Conservation (phyloP, 2,888 invertebrate species). For the Philereme vetulata region DNA sequence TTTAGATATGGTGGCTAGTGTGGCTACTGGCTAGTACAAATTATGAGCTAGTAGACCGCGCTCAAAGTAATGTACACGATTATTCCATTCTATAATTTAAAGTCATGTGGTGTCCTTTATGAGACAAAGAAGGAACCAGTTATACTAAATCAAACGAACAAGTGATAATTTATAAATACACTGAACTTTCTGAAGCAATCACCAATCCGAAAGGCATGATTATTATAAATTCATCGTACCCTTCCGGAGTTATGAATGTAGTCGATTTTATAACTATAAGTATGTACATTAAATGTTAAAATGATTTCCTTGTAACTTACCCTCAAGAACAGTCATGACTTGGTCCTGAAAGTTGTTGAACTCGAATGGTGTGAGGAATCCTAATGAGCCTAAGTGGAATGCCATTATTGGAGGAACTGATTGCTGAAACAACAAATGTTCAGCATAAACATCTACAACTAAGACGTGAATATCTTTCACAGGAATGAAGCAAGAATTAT, state of each 20-base stretch:
- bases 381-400: constrained; percentile 97
- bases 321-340: constrained; percentile 96
- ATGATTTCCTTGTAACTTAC: constrained; percentile 65
- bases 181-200: neutral
- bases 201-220: neutral
- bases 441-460: constrained; percentile 5
- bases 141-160: no score
- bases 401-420: constrained; percentile 99
- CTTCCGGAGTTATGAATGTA: neutral
- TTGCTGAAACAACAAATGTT: constrained; percentile 84
- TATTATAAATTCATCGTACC: neutral
- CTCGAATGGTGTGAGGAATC: constrained; percentile 97
- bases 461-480: constrained; percentile 1
- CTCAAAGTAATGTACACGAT: no score
- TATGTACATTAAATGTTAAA: neutral
- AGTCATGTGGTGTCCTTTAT: no score
- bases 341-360: constrained; percentile 97
- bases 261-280: neutral
- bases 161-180: no score
- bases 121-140: no score
- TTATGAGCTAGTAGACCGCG: no score
- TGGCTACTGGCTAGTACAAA: no score
- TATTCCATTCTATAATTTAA: no score
- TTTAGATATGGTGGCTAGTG: no score
- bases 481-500: no score